Base-by-base conservation (phyloP, 2,888 invertebrate genomes). In the Nipponacmea schrenckii region DNA sequence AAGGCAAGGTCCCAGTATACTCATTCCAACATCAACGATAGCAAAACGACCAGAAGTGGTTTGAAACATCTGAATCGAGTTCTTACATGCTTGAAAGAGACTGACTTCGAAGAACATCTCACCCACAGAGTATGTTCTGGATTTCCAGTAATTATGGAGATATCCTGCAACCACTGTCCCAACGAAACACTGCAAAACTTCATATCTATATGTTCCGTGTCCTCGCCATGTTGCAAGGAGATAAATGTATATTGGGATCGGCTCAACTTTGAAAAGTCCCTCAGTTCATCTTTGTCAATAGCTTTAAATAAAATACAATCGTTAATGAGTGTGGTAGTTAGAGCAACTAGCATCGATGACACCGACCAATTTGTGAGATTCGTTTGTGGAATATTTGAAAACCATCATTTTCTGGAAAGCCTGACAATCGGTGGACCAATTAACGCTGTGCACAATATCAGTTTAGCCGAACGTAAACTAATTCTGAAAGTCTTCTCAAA, bases 401-500 rank as follows among this genome's bases (percentile, higher is more conserved):
- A 56, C n/a, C 74, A 76, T 56, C 20, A 24, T 1, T 71, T 71
- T 44, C 67, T 74, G 14, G 71, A 73, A 48, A 74, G 68, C 39
- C 64, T 78, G 20, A 71, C 74, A 14, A 44, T 78, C 26, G 74
- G 75, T 20, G 79, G 77, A 0, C 79, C 79, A 0, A 73, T 79
- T 68, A 79, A 79, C 68, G 72, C 75, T 15, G 78, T 74, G 0
- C 74, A 79, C 68, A 79, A 79, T 62, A 68, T 77, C 31, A 70
- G 77, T 14, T 68, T 65, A 7, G 67, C 50, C 10, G 65, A 71
- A 48, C 78, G 77, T 67, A 70, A 67, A 44, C 56, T 73, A 14
- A 74, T 78, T 0, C 27, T 67, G 14, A 69, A 67, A 27, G 68
- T 74, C 0, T 77, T 77, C 64, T 46, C 63, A 27, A 62, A 39